Base-by-base conservation (phyloP, 2,888 invertebrate species). In the Harpalus rufipes region DNA sequence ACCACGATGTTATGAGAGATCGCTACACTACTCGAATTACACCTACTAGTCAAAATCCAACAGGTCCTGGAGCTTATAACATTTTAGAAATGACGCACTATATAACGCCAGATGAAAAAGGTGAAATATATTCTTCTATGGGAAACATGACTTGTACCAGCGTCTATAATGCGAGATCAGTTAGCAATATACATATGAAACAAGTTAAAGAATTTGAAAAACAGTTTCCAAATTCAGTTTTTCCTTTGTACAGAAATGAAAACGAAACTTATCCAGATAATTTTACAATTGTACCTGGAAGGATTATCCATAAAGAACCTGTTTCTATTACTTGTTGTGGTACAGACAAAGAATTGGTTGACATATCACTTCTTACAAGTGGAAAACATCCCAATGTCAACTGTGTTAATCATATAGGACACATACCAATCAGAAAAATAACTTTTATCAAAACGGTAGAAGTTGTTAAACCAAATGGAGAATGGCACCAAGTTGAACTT, bases 71-170 rank as follows among this genome's bases (percentile, higher is more conserved):
- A 6, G 63, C 81, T 16, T 81, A 81, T 44, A 41, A 81, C 65
- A 65, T 81, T 12, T 18, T 78, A 56, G 78, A 78, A 21, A 78
- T 78, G 78, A 78, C 78, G 0, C 78, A 78, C 32, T 78, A 78
- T 12, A 58, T 78, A 10, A 58, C 58, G 2, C 32, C 78, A 14
- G 78, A 78, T 10, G 78, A 78, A 12, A 21, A 78, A n/a, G 78
- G 78, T 8, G 32, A 18, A 21, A 58, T 58, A 14, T 58, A 18
- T 16, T 41, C 78, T 1, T 7, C 78, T 10, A n/a, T 25, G n/a
- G 51, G 74, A 6, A 74, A 72, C 44, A 32, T 39, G 51, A 18
- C 51, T 18, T 51, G 74, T 56, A 12, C 18, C 4, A 44, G 44
- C 1, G 21, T 72, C 7, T 72, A 72, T 12, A 72, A 72, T 39